Conservation (phyloP, 2,113 vertebrate species). For the Hydrolagus affinis region DNA sequence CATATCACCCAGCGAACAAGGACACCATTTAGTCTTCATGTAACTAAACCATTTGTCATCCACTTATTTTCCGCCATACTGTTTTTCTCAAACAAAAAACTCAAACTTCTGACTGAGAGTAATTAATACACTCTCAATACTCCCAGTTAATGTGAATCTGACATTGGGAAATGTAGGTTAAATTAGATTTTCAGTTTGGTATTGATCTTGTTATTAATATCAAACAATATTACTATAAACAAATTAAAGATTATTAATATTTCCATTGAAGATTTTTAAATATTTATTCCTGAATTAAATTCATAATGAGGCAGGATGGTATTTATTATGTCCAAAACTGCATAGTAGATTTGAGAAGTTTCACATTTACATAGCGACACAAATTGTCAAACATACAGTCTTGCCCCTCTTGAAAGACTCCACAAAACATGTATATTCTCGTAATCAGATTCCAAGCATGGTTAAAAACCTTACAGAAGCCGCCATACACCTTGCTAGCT, state of each 20-base stretch:
- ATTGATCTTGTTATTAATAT: neutral
- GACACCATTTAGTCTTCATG: neutral
- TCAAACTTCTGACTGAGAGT: neutral
- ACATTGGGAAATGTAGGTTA: neutral
- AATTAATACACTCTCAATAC: neutral
- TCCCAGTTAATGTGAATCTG: neutral
- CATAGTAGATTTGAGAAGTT: neutral
- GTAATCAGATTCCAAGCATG: neutral
- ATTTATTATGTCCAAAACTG: neutral
- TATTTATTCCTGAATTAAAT: neutral
- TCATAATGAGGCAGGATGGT: neutral
- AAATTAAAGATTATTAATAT: neutral
- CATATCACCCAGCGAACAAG: neutral
- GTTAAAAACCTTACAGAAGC: constrained; percentile 10
- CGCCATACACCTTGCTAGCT: neutral
- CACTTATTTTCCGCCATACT: neutral
- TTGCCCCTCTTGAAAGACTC: neutral
- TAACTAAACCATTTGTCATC: neutral
- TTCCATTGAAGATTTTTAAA: neutral
- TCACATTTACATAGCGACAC: neutral
- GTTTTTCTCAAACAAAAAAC: neutral
- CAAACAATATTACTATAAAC: neutral
- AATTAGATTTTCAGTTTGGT: neutral
- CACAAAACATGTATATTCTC: neutral
- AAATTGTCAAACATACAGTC: neutral